Conservation (phyloP, 2,113 vertebrate genomes). For the Oxyura jamaicensis region DNA sequence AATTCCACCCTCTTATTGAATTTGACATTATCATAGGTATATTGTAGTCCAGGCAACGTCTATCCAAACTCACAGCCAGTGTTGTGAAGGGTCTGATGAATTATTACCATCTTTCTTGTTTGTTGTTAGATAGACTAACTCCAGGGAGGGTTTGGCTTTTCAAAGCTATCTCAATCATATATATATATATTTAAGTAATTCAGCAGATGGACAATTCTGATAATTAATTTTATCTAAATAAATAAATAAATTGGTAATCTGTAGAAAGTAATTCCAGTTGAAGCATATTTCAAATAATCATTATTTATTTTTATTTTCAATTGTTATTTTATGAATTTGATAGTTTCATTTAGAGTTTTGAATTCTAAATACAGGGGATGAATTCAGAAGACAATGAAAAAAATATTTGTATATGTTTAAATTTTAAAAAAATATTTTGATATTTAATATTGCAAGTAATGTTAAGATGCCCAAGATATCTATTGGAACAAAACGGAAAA, state of each 20-base stretch:
- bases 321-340: background rate
- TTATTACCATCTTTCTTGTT: background rate
- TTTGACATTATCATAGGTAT: background rate
- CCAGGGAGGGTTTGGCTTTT: background rate
- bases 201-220: background rate
- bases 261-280: background rate
- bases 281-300: background rate
- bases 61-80: background rate
- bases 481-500: background rate
- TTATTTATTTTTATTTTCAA: background rate
- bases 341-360: background rate
- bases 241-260: background rate
- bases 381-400: background rate
- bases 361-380: background rate
- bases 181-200: background rate
- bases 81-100: background rate
- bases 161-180: background rate
- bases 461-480: background rate
- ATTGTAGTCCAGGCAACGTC: background rate
- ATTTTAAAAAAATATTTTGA: background rate
- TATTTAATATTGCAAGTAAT: background rate
- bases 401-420: background rate
- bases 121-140: background rate
- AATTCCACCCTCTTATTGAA: rapidly evolving
- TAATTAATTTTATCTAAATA: background rate